Base-by-base conservation (phyloP, 2,113 vertebrate genomes). In the Poeciliopsis turrubarensis region DNA sequence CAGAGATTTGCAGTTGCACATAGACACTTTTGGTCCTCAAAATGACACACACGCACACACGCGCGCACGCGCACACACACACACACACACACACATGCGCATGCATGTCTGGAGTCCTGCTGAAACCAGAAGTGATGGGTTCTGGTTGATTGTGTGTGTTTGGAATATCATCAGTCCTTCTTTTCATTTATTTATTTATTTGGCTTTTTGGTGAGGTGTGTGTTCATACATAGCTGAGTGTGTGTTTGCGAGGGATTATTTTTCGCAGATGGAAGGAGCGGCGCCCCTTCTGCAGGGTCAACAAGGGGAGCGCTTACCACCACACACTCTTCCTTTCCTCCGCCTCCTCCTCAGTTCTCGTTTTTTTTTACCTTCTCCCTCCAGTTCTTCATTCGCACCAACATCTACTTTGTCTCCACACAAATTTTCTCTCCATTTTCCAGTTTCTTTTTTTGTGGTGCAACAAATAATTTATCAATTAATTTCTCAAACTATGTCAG, bases 131-230 rank as follows among this genome's bases (percentile, higher is more conserved):
- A 86, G 81, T 84, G 82, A 82, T 81, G 78, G 86, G 86, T 86
- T 86, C 81, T 83, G 83, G 74, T 70, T 87, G 80, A 81, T 77
- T 84, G 79, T 80, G 77, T 54, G 51, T 57, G 51, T 57, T 87
- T 87, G 81, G 86, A 91, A 87, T 89, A 89, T 87, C 81, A 90
- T 89, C 87, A 89, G 85, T 85, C 78, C 70, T 65, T 75, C 75
- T 41, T 39, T 39, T 39, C 12, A 1, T 39, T 39, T 39, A 0
- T 13, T 13, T 39, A 12, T 39, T 41, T 82, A 69, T 69, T 73
- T 17, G 27, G 70, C 60, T 71, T 44, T 86, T 89, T 84, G 77
- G 75, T 73, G 79, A 86, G 75, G 89, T 85, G 80, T 81, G 68
- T 79, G 64, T 77, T 66, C 32, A 27, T 68, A 65, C 27, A 39